These are phyloP conservation scores for Macrobrachium nipponense DNA, from an alignment of 1,140 invertebrate species.

Conservation along the genomic window DNA sequence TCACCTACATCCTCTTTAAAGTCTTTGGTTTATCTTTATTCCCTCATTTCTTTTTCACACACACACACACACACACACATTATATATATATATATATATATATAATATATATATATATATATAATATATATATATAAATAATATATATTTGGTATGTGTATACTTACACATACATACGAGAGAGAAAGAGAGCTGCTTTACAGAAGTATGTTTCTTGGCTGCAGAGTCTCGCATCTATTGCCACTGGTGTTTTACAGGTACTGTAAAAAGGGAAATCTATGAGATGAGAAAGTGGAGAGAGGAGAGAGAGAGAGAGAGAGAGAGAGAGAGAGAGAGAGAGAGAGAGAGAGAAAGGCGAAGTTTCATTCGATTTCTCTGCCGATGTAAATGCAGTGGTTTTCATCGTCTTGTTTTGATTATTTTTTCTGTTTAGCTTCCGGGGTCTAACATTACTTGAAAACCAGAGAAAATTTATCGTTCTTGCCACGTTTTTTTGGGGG, in stretches of 20 bases:
- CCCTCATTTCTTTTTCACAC: not conserved
- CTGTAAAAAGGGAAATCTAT: too few relatives aligned
- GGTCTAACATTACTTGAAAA: too few relatives aligned
- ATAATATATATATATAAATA: not conserved
- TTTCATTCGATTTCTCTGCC: not conserved
- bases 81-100: conserved; percentile 28
- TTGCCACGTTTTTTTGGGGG: too few relatives aligned
- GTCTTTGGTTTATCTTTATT: not conserved
- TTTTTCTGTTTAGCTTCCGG: too few relatives aligned
- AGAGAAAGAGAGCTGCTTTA: too few relatives aligned
- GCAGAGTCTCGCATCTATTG: too few relatives aligned
- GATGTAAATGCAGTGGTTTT: too few relatives aligned
- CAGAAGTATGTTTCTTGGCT: too few relatives aligned
- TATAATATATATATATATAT: conserved; percentile 27
- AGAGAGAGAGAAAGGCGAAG: conserved; percentile 10
- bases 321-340: not conserved
- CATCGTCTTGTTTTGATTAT: too few relatives aligned
- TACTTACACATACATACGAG: not conserved
- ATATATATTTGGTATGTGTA: not conserved
- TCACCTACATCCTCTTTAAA: not conserved
- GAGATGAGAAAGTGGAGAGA: conserved; percentile 26
- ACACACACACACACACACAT: too few relatives aligned
- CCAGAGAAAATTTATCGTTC: too few relatives aligned
- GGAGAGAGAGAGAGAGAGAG: not conserved
- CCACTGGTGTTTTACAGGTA: too few relatives aligned